phyloP scores from a whole-genome alignment of 30 jellyfish, hydroid and myxozoan species.

The Aurelia aurita region DNA sequence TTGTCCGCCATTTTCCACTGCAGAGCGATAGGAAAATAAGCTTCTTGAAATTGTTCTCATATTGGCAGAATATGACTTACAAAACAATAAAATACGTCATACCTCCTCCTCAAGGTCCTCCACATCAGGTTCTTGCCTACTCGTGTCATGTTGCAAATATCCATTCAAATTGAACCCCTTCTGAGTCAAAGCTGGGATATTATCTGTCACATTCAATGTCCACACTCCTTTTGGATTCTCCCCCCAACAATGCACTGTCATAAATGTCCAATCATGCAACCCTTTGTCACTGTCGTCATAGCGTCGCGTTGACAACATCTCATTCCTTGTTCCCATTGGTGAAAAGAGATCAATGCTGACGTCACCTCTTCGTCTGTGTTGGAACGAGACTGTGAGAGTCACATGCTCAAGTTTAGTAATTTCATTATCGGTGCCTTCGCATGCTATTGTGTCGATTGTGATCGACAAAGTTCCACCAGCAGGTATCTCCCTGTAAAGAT shows the following conservation, averaged over 20 bases:
- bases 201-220: slow-evolving; percentile 98
- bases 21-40: too few relatives aligned
- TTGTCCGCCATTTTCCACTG: too few relatives aligned
- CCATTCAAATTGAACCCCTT: slow-evolving; percentile 97
- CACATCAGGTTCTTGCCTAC: slow-evolving; percentile 99
- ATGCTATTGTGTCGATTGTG: slow-evolving; percentile 94
- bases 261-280: slow-evolving; percentile 98
- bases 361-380: slow-evolving; percentile 99
- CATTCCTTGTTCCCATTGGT: slow-evolving; percentile 99
- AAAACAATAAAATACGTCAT: slow-evolving; percentile 1
- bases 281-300: slow-evolving; percentile 99
- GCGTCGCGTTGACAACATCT: slow-evolving; percentile 96
- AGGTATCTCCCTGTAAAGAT: slow-evolving; percentile 87
- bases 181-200: slow-evolving; percentile 90
- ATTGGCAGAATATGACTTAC: too few relatives aligned
- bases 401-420: slow-evolving; percentile 97
- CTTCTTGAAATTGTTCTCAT: too few relatives aligned
- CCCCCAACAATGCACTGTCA: slow-evolving; percentile 99
- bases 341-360: slow-evolving; percentile 99
- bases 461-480: slow-evolving; percentile 98
- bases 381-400: slow-evolving; percentile 95
- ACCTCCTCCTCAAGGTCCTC: slow-evolving; percentile 99
- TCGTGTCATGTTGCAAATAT: slow-evolving; percentile 96
- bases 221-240: slow-evolving; percentile 99
- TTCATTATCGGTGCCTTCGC: slow-evolving; percentile 97